These are phyloP conservation scores for Camponotus fellah DNA, from an alignment of 2,888 invertebrate species.

Conservation along the genomic window DNA sequence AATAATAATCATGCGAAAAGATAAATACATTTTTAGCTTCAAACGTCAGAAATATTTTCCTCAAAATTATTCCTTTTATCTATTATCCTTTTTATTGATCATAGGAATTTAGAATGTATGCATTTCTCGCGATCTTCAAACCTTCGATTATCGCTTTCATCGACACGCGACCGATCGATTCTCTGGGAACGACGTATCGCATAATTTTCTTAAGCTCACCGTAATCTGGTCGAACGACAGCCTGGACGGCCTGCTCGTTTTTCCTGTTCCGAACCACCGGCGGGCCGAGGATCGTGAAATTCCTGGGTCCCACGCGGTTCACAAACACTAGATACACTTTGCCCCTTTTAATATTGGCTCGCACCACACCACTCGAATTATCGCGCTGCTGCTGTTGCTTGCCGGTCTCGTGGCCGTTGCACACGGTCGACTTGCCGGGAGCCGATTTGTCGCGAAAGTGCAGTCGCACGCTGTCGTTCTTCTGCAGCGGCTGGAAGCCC, in stretches of 20 bases:
- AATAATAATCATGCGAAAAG: background rate
- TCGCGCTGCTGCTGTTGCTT: slow-evolving; percentile 73
- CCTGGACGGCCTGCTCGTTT: slow-evolving; percentile 85
- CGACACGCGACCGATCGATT: background rate
- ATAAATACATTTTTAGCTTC: background rate
- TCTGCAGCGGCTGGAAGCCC: slow-evolving; percentile 84
- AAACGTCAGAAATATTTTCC: slow-evolving; percentile 4
- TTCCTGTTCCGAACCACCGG: slow-evolving; percentile 86
- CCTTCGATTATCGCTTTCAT: slow-evolving; percentile 1
- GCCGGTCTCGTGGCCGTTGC: slow-evolving; percentile 80
- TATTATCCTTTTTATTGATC: background rate
- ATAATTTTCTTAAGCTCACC: slow-evolving; percentile 77
- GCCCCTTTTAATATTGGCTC: slow-evolving; percentile 87
- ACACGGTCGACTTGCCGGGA: slow-evolving; percentile 83
- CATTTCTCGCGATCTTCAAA: background rate
- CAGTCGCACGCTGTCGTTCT: slow-evolving; percentile 87
- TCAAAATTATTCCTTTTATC: background rate
- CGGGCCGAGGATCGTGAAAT: slow-evolving; percentile 88
- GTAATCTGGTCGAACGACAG: slow-evolving; percentile 85
- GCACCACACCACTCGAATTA: slow-evolving; percentile 85
- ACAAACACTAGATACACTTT: slow-evolving; percentile 89
- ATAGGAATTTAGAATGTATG: background rate
- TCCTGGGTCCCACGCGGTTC: slow-evolving; percentile 88
- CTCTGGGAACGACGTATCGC: background rate
- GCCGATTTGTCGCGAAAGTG: slow-evolving; percentile 86